phyloP scores from a whole-genome alignment of 2,113 vertebrate genomes.

The Brachypodius melanocephalos region DNA sequence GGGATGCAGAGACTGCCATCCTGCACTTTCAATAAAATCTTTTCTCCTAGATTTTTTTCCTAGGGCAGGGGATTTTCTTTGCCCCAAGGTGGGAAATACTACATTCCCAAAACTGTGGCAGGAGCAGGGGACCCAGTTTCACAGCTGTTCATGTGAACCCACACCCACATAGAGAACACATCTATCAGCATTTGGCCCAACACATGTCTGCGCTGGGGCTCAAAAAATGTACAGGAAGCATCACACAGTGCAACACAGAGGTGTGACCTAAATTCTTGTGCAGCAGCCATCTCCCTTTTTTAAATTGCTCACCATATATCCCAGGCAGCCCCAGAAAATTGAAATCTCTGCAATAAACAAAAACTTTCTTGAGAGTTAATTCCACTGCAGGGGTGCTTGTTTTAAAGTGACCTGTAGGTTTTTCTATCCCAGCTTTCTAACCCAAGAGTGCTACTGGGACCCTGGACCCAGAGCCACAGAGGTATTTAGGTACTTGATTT shows the following conservation, averaged over 20 bases:
- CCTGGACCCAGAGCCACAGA: not conserved
- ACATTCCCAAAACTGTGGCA: not conserved
- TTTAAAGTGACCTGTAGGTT: not conserved
- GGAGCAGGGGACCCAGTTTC: not conserved
- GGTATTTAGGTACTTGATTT: not conserved
- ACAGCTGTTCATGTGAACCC: not conserved
- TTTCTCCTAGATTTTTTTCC: not conserved
- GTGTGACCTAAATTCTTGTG: not conserved
- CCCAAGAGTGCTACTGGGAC: fast-evolving
- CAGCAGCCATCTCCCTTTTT: not conserved
- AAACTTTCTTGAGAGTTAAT: not conserved
- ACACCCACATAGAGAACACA: not conserved
- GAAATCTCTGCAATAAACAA: not conserved
- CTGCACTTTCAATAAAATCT: not conserved
- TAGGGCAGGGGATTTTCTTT: not conserved
- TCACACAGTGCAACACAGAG: not conserved
- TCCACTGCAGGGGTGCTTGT: not conserved
- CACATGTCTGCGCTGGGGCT: fast-evolving
- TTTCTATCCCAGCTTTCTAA: not conserved
- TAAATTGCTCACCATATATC: not conserved
- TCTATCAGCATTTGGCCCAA: not conserved
- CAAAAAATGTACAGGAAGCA: not conserved
- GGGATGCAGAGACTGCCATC: not conserved
- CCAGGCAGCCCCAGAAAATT: not conserved
- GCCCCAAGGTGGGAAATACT: not conserved